A percentile compares a stretch with the other conserved stretches of the same genome.
Conservation (phyloP, 2,113 vertebrate species). For the Protobothrops mucrosquamatus region DNA sequence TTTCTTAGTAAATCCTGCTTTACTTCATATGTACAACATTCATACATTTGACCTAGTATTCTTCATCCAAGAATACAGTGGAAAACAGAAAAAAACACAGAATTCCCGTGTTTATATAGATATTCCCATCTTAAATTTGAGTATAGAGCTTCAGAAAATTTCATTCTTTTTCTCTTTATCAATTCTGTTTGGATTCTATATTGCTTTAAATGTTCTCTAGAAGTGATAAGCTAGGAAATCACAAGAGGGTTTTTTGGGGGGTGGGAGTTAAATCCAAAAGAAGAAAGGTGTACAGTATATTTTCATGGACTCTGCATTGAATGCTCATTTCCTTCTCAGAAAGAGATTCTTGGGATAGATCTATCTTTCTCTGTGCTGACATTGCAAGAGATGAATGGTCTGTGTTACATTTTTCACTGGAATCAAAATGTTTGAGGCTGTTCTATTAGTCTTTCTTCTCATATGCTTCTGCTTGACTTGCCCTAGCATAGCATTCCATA, state of each 20-base stretch:
- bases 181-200: not conserved
- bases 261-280: not conserved
- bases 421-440: not conserved
- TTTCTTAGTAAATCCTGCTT: not conserved
- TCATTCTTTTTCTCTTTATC: not conserved
- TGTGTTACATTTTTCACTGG: not conserved
- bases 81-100: not conserved
- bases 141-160: not conserved
- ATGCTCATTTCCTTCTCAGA: not conserved
- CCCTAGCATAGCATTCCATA: not conserved
- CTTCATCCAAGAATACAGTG: not conserved
- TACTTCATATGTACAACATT: not conserved
- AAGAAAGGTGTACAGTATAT: not conserved
- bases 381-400: no score
- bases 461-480: not conserved
- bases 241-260: not conserved
- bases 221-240: not conserved
- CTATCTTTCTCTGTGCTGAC: not conserved
- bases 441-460: not conserved
- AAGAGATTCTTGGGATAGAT: not conserved
- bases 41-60: not conserved
- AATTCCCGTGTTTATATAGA: not conserved
- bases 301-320: not conserved
- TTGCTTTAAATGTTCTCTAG: not conserved
- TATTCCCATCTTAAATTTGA: not conserved